These are phyloP conservation scores for Sepioteuthis lessoniana DNA, from an alignment of 2,888 invertebrate species.

Conservation along the genomic window DNA sequence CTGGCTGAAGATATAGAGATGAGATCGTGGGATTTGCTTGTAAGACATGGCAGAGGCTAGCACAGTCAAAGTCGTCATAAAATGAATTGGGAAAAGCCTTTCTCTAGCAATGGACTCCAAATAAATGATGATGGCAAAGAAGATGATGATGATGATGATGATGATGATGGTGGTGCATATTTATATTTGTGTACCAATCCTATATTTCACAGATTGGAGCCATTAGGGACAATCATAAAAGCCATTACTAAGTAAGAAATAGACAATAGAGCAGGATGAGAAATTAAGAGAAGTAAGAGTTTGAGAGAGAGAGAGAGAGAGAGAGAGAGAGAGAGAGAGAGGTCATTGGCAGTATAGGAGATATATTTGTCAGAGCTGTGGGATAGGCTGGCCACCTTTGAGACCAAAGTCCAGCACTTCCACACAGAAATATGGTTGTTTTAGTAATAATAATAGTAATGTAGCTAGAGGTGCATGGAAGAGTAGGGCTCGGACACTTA, in stretches of 20 bases:
- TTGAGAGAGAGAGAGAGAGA: background rate
- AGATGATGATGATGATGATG: too few species aligned
- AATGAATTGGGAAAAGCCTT: too few species aligned
- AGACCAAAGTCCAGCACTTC: background rate
- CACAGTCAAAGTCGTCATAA: too few species aligned
- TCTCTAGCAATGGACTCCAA: too few species aligned
- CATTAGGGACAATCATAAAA: background rate
- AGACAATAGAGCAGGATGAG: background rate
- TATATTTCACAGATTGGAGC: too few species aligned
- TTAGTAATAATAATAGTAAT: background rate
- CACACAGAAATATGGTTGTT: conserved; percentile 15
- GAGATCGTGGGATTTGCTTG: too few species aligned
- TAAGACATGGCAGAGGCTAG: too few species aligned
- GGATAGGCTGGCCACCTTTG: background rate
- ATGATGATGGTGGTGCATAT: too few species aligned
- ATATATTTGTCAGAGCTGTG: background rate
- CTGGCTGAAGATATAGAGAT: too few species aligned
- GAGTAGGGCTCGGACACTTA: conserved; percentile 16
- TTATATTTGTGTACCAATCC: too few species aligned
- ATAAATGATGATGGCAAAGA: too few species aligned
- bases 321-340: background rate
- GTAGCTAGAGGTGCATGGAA: background rate
- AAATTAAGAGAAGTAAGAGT: background rate
- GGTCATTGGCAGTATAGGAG: background rate
- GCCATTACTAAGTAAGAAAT: background rate